Percentiles rank a stretch among this genome's conserved stretches.
These are phyloP conservation scores for Neodiprion fabricii DNA, from an alignment of 1,140 invertebrate species.

Conservation along the genomic window DNA sequence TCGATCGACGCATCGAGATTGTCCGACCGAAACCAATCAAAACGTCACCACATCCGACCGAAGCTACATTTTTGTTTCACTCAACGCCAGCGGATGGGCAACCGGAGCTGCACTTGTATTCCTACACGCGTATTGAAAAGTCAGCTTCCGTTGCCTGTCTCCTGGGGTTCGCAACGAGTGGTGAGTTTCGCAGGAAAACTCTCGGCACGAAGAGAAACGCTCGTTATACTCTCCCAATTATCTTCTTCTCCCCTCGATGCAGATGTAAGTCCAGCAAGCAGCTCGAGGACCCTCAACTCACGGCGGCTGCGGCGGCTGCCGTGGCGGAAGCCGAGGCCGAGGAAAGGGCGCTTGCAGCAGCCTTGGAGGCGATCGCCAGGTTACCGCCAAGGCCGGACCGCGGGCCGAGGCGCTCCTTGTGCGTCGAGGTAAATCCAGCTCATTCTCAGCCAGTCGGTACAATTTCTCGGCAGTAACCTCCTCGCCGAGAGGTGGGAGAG, in stretches of 20 bases:
- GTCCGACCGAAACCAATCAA: too few species aligned
- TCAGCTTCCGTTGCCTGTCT: too few species aligned
- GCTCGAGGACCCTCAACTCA: constrained; percentile 60
- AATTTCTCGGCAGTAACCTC: too few species aligned
- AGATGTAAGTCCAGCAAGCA: constrained; percentile 64
- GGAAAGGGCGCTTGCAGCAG: constrained; percentile 73
- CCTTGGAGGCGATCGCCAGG: constrained; percentile 73
- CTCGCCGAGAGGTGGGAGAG: background rate
- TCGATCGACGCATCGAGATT: too few species aligned
- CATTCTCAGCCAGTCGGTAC: too few species aligned
- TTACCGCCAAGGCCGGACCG: constrained; percentile 58
- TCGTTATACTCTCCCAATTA: background rate
- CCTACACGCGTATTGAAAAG: too few species aligned
- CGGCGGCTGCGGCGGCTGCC: constrained; percentile 75
- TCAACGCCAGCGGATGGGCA: too few species aligned
- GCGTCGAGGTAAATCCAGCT: constrained; percentile 46
- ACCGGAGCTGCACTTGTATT: too few species aligned
- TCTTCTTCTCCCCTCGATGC: background rate
- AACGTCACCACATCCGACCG: too few species aligned
- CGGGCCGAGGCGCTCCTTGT: constrained; percentile 54
- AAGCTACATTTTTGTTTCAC: too few species aligned
- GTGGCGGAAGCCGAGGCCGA: constrained; percentile 75
- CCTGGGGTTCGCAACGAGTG: too few species aligned
- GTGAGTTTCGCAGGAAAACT: background rate
- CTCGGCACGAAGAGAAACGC: constrained; percentile 59